A percentile compares a stretch with the other conserved stretches of the same genome.
Evolutionary conservation across 2,888 invertebrate genomes (phyloP).

Genomic region (Terebella lapidaria): DNA sequence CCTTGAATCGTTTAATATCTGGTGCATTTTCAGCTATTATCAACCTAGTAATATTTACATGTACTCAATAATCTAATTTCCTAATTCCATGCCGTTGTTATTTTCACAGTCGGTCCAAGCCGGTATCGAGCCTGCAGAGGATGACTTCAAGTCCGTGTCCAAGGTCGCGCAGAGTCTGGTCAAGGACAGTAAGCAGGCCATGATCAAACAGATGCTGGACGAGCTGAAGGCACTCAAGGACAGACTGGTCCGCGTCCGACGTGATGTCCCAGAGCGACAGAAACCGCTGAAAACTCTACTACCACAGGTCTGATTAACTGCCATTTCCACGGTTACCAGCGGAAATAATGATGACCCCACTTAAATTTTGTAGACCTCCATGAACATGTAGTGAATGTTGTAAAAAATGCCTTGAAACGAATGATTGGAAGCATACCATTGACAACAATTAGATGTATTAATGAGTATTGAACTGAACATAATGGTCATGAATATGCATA

Average conservation of each 20-base stretch:
- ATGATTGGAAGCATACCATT: no score
- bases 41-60: no score
- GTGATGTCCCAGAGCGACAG: slow-evolving; percentile 76
- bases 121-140: slow-evolving; percentile 81
- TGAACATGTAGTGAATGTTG: no score
- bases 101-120: neutral
- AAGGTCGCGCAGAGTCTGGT: slow-evolving; percentile 86
- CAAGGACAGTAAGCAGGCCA: slow-evolving; percentile 81
- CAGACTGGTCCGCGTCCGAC: slow-evolving; percentile 40
- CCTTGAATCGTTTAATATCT: no score
- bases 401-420: no score
- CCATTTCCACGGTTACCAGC: no score
- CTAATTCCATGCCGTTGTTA: neutral
- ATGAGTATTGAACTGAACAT: no score
- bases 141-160: slow-evolving; percentile 83
- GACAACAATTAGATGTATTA: no score
- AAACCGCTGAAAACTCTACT: slow-evolving; percentile 55
- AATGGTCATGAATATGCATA: no score
- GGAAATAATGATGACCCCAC: no score
- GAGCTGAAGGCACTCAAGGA: slow-evolving; percentile 59
- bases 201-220: slow-evolving; percentile 85
- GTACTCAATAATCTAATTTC: neutral
- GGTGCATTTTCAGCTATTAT: no score
- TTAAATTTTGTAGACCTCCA: no score
- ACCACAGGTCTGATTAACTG: slow-evolving; percentile 63